Conservation (phyloP, 2,888 invertebrate species). For the Cephus rjabovi region DNA sequence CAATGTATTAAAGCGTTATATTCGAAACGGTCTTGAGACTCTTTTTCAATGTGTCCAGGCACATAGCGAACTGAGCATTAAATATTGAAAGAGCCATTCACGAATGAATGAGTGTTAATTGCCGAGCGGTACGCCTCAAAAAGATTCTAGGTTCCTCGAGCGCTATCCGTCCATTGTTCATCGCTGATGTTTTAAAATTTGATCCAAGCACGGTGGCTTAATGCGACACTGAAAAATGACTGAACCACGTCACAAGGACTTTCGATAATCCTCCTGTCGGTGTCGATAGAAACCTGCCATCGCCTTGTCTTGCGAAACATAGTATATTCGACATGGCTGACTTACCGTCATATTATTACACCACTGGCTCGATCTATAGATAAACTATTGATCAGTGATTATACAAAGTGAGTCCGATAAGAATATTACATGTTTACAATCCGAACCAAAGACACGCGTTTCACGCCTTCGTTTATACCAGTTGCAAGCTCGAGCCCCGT, state of each 20-base stretch:
- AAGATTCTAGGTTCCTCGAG: background rate
- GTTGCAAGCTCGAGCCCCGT: too few species aligned
- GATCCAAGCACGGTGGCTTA: background rate
- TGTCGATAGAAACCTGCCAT: background rate
- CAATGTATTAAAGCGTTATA: constrained; percentile 17
- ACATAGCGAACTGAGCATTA: background rate
- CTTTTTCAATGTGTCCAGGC: background rate
- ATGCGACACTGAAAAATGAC: constrained; percentile 5
- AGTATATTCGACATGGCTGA: background rate
- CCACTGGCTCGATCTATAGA: background rate
- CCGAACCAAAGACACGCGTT: background rate
- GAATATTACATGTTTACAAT: background rate
- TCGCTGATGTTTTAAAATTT: background rate
- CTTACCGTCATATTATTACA: background rate
- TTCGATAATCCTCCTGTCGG: background rate
- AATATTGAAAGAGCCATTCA: background rate
- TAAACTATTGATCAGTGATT: background rate
- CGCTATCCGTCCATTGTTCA: background rate
- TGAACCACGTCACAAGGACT: background rate
- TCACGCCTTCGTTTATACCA: background rate
- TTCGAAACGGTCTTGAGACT: background rate
- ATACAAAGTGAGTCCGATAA: background rate
- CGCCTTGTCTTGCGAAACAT: background rate
- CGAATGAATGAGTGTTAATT: constrained; percentile 3
- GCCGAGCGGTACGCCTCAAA: background rate